Percentiles rank a stretch among this genome's conserved stretches.
phyloP scores from a whole-genome alignment of 1,140 invertebrate genomes.

The Zaprionus capensis region DNA sequence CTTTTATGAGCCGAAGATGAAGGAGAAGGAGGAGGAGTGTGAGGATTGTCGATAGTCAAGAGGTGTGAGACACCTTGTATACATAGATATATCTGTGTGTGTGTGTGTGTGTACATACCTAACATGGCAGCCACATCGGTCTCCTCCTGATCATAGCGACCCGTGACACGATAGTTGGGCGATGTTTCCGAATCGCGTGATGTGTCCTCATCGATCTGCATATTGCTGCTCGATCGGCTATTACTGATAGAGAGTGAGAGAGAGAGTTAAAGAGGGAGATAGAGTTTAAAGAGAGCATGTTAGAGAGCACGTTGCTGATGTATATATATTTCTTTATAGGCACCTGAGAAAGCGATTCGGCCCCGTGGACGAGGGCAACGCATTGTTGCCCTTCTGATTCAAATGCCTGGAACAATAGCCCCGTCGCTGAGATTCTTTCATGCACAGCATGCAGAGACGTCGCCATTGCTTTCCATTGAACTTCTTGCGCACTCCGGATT shows the following conservation, averaged over 20 bases:
- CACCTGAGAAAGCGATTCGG: slow-evolving; percentile 80
- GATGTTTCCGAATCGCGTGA: slow-evolving; percentile 95
- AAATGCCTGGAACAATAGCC: slow-evolving; percentile 98
- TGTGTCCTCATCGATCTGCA: slow-evolving; percentile 94
- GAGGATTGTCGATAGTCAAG: not conserved
- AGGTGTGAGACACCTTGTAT: slow-evolving; percentile 37
- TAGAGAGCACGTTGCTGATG: not conserved
- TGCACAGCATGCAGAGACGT: slow-evolving; percentile 94
- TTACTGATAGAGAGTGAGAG: slow-evolving; percentile 60
- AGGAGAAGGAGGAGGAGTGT: slow-evolving; percentile 7
- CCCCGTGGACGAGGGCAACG: slow-evolving; percentile 76
- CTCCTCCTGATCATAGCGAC: slow-evolving; percentile 95
- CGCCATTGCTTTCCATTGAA: slow-evolving; percentile 99
- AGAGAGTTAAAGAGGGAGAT: not conserved
- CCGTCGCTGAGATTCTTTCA: slow-evolving; percentile 98
- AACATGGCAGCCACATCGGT: slow-evolving; percentile 98
- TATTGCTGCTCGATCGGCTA: slow-evolving; percentile 85
- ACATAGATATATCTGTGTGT: slow-evolving; percentile 33
- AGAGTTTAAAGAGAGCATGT: slow-evolving; percentile 9
- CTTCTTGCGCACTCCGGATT: slow-evolving; percentile 98
- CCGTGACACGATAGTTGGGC: slow-evolving; percentile 90
- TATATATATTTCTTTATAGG: slow-evolving; percentile 3
- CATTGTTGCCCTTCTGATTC: slow-evolving; percentile 86
- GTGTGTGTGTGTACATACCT: slow-evolving; percentile 85
- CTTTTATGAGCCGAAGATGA: slow-evolving; percentile 29